phyloP scores from a whole-genome alignment of 2,113 vertebrate genomes.

The Ctenodactylus gundi region DNA sequence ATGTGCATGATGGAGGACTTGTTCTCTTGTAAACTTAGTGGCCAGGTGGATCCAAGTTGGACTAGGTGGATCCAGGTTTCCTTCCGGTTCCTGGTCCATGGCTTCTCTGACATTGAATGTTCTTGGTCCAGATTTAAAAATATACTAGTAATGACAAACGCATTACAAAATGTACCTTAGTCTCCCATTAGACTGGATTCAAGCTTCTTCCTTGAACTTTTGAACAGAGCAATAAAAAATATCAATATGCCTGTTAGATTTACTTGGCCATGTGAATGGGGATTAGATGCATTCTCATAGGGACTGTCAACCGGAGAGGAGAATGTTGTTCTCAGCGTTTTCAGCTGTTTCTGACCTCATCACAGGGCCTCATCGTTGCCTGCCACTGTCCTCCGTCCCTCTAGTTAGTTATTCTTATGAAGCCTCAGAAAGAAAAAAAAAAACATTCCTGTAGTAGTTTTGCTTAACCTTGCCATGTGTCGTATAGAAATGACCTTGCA shows the following conservation, averaged over 20 bases:
- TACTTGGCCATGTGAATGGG: background rate
- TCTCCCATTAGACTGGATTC: background rate
- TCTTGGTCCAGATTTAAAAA: background rate
- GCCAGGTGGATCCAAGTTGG: too few species aligned
- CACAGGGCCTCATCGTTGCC: conserved; percentile 29
- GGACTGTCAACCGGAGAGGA: background rate
- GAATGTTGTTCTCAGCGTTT: background rate
- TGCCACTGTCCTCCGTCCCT: background rate
- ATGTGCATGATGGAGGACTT: background rate
- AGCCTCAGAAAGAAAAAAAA: background rate
- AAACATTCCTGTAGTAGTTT: background rate
- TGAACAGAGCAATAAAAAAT: background rate
- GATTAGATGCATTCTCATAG: background rate
- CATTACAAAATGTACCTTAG: background rate
- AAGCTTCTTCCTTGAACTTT: background rate
- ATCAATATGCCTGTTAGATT: background rate
- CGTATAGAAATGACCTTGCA: conserved; percentile 21
- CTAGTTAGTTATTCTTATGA: background rate
- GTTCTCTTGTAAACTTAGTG: background rate
- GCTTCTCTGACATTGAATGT: background rate
- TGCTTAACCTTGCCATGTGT: background rate
- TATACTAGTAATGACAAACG: background rate
- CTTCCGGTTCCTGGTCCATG: background rate
- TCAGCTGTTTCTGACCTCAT: background rate
- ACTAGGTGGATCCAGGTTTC: background rate